Percentiles rank a stretch among this genome's conserved stretches.
Conservation (phyloP, 2,888 invertebrate species). For the Adineta ricciae region DNA sequence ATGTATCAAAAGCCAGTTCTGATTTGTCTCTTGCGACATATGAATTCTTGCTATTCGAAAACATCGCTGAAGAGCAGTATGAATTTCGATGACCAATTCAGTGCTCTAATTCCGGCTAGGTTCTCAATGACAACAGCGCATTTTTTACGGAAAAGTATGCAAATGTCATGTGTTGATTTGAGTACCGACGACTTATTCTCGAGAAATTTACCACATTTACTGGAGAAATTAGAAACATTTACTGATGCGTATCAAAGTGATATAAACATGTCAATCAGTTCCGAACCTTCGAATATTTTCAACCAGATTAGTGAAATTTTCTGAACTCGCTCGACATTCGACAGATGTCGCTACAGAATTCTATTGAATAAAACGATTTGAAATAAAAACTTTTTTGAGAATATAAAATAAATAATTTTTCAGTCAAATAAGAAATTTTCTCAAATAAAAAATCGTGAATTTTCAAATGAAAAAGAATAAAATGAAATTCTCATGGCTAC, state of each 20-base stretch:
- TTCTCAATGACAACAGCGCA: background rate
- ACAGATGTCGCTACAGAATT: background rate
- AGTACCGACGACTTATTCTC: constrained; percentile 9
- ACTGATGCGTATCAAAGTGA: background rate
- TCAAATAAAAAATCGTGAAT: background rate
- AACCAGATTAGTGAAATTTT: background rate
- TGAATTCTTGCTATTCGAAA: background rate
- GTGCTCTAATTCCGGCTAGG: background rate
- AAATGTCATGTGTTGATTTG: background rate
- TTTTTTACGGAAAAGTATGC: background rate
- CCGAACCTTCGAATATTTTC: background rate
- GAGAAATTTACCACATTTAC: background rate
- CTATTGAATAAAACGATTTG: background rate
- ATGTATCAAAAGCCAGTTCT: background rate
- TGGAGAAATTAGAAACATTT: background rate
- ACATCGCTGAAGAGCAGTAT: background rate
- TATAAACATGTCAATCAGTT: background rate
- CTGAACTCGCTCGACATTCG: background rate
- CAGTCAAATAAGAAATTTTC: background rate
- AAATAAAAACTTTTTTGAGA: background rate
- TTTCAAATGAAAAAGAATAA: background rate
- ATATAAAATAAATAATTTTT: background rate
- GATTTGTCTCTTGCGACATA: background rate
- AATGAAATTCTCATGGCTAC: background rate
- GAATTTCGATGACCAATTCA: background rate